Evolutionary conservation across 1,140 invertebrate genomes (phyloP).

Genomic region (Physella acuta): DNA sequence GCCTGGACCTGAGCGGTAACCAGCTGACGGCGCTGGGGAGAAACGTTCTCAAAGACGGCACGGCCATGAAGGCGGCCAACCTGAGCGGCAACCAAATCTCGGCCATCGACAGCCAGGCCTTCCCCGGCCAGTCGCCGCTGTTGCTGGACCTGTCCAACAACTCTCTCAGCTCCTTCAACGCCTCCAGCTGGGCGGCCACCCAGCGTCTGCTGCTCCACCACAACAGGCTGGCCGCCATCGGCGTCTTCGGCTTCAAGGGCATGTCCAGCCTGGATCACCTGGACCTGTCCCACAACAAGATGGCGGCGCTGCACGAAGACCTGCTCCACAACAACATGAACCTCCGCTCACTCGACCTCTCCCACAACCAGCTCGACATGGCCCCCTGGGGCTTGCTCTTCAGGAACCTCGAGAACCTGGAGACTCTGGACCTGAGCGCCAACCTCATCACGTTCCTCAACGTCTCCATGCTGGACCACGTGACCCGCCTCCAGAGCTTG

Average conservation of each 20-base stretch:
- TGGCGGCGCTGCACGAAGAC: slow-evolving; percentile 32
- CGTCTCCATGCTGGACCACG: slow-evolving; percentile 25
- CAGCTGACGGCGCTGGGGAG: slow-evolving; percentile 30
- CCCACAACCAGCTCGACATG: slow-evolving; percentile 34
- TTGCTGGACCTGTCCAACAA: slow-evolving; percentile 51
- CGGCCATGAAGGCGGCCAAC: slow-evolving; percentile 34
- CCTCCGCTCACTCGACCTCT: slow-evolving; percentile 35
- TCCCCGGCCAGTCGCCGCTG: slow-evolving; percentile 37
- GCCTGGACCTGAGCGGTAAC: slow-evolving; percentile 42
- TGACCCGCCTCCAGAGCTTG: slow-evolving; percentile 29
- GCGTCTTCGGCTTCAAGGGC: slow-evolving; percentile 38
- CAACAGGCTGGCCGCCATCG: slow-evolving; percentile 35
- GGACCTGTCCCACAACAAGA: slow-evolving; percentile 40
- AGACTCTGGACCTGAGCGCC: slow-evolving; percentile 38
- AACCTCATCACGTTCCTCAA: slow-evolving; percentile 38
- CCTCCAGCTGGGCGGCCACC: slow-evolving; percentile 40
- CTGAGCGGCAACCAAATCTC: slow-evolving; percentile 45
- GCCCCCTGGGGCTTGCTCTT: slow-evolving; percentile 29
- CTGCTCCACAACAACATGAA: slow-evolving; percentile 37
- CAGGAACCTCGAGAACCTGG: slow-evolving; percentile 29
- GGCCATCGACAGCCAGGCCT: slow-evolving; percentile 34
- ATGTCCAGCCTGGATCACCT: slow-evolving; percentile 36
- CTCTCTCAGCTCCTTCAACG: slow-evolving; percentile 30
- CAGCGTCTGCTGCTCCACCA: slow-evolving; percentile 33
- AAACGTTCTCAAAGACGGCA: slow-evolving; percentile 37